phyloP scores from a whole-genome alignment of 2,888 invertebrate species.

The Saturnia japonica region DNA sequence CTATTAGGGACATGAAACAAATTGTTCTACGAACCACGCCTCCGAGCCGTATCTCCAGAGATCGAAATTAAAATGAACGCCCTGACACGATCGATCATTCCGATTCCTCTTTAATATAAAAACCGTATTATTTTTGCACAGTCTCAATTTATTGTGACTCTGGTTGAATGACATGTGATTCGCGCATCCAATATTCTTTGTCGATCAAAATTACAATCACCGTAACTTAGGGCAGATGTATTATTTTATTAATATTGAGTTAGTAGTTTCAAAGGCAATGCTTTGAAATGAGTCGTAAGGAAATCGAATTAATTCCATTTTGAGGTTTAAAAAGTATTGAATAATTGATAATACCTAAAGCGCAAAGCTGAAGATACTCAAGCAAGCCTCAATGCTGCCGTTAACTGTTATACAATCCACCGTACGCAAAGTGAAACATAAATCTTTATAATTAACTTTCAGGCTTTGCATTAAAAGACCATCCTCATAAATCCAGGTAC shows the following conservation, averaged over 20 bases:
- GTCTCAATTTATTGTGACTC: constrained; percentile 70
- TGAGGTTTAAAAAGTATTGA: no score
- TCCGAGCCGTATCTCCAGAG: constrained; percentile 66
- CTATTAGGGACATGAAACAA: constrained; percentile 76
- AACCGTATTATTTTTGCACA: constrained; percentile 72
- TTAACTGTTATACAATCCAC: no score
- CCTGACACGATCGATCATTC: constrained; percentile 78
- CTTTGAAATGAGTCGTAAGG: neutral
- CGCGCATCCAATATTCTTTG: constrained; percentile 55
- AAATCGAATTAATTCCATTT: no score
- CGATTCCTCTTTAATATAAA: constrained; percentile 76
- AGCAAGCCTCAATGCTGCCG: no score
- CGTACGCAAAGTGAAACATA: no score
- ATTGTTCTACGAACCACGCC: constrained; percentile 77
- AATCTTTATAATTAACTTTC: no score
- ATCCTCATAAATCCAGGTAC: no score
- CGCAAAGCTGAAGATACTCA: no score
- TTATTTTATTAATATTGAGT: neutral
- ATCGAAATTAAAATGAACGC: constrained; percentile 81
- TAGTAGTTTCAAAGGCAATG: no score
- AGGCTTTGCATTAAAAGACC: no score
- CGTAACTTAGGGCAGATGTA: constrained; percentile 26
- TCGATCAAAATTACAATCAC: constrained; percentile 45
- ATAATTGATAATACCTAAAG: no score
- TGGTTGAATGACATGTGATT: constrained; percentile 66